Base-by-base conservation (phyloP, 2,888 invertebrate genomes). In the Heteromyza rotundicornis region DNA sequence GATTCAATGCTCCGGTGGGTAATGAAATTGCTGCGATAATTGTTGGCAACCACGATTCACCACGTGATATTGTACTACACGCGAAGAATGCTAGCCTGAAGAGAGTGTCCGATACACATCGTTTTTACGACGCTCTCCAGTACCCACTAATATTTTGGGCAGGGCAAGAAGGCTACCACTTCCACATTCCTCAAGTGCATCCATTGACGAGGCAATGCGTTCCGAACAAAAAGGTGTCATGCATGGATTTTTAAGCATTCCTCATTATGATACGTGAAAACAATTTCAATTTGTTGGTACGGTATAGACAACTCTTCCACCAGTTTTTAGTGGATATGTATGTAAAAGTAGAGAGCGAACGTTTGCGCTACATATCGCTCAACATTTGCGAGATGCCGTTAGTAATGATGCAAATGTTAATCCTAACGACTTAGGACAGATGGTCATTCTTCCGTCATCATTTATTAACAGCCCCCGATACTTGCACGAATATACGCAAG, bases 301-400 rank as follows among this genome's bases (percentile, higher is more conserved):
- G 36, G n/a, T 54, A 36, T 19, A 35, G 54, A 16, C n/a, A 49
- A n/a, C 59, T 64, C 2, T 59, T 60, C 27, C 59, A 60, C 32
- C 64, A 66, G 63, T 81, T 66, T 56, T 54, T 72, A 19, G 79
- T 82, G 16, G 80, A 82, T 64, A 70, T 74, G 72, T 81, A 77
- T 68, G 77, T 68, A 0, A 80, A 79, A 68, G 72, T 80, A 23
- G 80, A 82, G 66, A 69, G 64, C 7, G 74, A 80, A 63, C 69
- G 76, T 14, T 60, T 82, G 14, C 35, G 50, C 10, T 82, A 62
- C 61, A 64, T 79, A 27, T 67, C 76, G 36, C 69, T 66, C 1
- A 76, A 82, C 60, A 77, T 17, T 23, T 59, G 7, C 40, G 44
- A 14, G 59, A 59, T 53, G 62, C 62, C 2, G 27, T 58, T 12